These are phyloP conservation scores for Harpalus rufipes DNA, from an alignment of 2,888 invertebrate genomes.

Conservation along the genomic window DNA sequence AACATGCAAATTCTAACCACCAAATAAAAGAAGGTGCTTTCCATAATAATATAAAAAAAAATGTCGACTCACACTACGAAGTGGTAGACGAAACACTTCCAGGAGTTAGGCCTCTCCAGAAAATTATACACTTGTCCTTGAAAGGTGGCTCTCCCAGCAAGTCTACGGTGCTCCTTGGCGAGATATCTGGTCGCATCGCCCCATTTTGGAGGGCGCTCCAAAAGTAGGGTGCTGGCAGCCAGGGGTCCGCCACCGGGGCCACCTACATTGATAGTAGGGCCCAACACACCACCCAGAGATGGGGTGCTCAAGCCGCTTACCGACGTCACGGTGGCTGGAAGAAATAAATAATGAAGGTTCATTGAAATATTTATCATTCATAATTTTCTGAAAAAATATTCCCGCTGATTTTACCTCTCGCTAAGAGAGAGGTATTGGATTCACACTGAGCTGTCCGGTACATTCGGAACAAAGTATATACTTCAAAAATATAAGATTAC, in stretches of 20 bases:
- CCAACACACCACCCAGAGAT: neutral
- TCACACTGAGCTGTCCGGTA: too few species aligned
- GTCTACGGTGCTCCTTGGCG: conserved; percentile 81
- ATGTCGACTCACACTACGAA: conserved; percentile 85
- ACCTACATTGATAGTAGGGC: conserved; percentile 28
- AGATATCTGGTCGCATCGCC: conserved; percentile 81
- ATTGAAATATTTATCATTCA: too few species aligned
- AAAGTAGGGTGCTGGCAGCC: conserved; percentile 75
- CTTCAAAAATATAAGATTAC: too few species aligned
- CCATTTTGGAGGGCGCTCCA: conserved; percentile 79
- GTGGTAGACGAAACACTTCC: conserved; percentile 92
- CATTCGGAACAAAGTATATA: too few species aligned
- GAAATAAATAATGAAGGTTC: neutral
- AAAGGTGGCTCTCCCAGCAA: conserved; percentile 83
- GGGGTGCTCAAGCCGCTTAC: conserved; percentile 15
- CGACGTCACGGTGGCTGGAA: conserved; percentile 33
- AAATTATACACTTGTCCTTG: conserved; percentile 91
- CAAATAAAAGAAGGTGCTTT: neutral
- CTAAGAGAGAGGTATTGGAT: too few species aligned
- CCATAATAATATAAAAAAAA: neutral
- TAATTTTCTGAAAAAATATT: too few species aligned
- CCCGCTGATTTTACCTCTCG: too few species aligned
- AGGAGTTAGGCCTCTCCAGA: conserved; percentile 88
- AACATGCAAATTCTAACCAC: neutral
- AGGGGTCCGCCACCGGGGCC: conserved; percentile 13